Conservation (phyloP, 2,797 vertebrate species). For the Catamblyrhynchus diadema region DNA sequence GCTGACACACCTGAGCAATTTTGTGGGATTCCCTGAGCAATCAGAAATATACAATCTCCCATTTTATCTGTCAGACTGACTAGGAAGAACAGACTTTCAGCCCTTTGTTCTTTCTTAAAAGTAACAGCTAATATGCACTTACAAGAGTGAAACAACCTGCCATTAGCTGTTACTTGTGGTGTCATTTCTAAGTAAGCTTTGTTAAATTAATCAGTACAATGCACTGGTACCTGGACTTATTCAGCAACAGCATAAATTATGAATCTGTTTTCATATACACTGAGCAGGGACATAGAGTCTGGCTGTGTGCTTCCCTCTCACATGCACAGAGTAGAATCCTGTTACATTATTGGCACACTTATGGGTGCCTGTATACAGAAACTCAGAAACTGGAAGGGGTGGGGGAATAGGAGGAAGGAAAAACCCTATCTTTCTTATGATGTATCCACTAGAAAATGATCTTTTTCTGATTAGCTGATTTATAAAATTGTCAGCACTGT, state of each 20-base stretch:
- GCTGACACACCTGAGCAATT: background rate
- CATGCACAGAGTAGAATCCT: background rate
- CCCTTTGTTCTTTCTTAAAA: background rate
- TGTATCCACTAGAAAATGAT: background rate
- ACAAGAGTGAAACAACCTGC: background rate
- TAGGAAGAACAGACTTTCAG: background rate
- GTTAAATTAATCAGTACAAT: background rate
- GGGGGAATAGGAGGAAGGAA: background rate
- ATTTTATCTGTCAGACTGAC: background rate
- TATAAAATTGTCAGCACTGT: background rate
- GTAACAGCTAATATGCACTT: background rate
- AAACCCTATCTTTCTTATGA: background rate
- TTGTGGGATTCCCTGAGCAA: background rate
- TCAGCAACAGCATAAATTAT: background rate
- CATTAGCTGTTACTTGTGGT: background rate
- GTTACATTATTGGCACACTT: background rate
- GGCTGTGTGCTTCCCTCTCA: background rate
- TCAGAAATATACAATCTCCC: background rate
- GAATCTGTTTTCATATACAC: background rate
- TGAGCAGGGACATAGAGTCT: background rate
- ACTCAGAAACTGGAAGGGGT: background rate
- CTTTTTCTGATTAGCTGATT: background rate
- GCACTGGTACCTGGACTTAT: background rate
- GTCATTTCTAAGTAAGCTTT: background rate
- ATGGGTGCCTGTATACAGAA: background rate